Evolutionary conservation across 92 coral and sea anemone genomes (phyloP).

Genomic region (Epizoanthus stellaris): DNA sequence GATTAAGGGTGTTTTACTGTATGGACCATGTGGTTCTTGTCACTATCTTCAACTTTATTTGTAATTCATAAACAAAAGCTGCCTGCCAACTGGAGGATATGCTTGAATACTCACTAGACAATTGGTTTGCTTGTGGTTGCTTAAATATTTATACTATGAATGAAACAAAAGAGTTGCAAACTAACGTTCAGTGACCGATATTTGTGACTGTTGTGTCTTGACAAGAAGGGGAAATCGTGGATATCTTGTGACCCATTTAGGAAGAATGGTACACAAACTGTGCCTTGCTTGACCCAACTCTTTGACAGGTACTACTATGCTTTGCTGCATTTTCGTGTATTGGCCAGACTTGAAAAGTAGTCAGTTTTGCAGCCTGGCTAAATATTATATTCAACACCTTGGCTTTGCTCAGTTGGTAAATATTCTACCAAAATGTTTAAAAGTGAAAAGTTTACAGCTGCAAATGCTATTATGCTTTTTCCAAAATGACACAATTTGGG

Average conservation of each 20-base stretch:
- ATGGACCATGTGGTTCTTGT: background rate
- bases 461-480: background rate
- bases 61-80: constrained; percentile 15
- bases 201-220: constrained; percentile 21
- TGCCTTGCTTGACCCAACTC: background rate
- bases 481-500: background rate
- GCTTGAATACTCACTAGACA: constrained; percentile 46
- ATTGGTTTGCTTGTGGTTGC: constrained; percentile 70
- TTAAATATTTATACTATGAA: constrained; percentile 60
- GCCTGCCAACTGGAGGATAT: background rate
- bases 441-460: too few species aligned
- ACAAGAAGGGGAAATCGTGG: constrained; percentile 6
- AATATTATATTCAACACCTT: background rate
- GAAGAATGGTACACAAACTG: background rate
- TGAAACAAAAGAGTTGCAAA: constrained; percentile 39
- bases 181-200: constrained; percentile 5
- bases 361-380: background rate
- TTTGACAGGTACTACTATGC: background rate
- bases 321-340: background rate
- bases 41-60: background rate
- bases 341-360: background rate
- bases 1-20: background rate
- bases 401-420: too few species aligned
- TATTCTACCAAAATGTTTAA: too few species aligned
- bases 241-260: constrained; percentile 39